These are phyloP conservation scores for Tineola bisselliella DNA, from an alignment of 2,888 invertebrate genomes.

Conservation along the genomic window DNA sequence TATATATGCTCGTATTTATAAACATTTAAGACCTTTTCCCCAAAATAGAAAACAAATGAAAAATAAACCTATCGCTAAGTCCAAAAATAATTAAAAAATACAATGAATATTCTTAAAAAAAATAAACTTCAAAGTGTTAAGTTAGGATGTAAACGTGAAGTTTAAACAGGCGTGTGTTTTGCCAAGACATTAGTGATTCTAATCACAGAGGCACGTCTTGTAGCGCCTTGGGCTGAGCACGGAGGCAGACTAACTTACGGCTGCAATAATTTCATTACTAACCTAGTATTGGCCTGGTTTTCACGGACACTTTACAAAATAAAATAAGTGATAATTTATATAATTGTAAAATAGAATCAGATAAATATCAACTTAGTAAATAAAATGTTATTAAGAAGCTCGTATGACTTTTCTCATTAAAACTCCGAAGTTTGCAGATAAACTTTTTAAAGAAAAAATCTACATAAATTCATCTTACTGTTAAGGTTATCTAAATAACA, in stretches of 20 bases:
- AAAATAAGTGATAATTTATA: no score
- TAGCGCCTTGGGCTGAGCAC: conserved; percentile 22
- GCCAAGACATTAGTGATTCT: conserved; percentile 39
- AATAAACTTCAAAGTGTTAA: background rate
- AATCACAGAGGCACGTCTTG: conserved; percentile 27
- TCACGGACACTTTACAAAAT: no score
- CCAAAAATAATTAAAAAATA: no score
- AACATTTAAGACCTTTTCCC: no score
- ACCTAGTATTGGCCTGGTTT: conserved; percentile 21
- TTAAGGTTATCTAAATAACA: background rate
- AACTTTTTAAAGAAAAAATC: background rate
- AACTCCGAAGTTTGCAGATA: background rate
- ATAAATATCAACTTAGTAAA: background rate
- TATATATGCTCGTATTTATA: no score
- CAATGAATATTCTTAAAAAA: no score
- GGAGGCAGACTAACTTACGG: conserved; percentile 31
- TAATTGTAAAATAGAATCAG: no score
- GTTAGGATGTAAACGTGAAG: background rate
- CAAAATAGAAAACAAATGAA: no score
- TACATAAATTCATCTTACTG: background rate
- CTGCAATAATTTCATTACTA: conserved; percentile 39
- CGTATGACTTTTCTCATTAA: conserved; percentile 1
- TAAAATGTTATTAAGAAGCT: background rate
- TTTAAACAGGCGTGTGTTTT: no score
- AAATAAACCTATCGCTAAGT: no score